Evolutionary conservation across 2,888 invertebrate species (phyloP), one percentile per base, ranked within the genome.

Genomic region (Cantharis lateralis): DNA sequence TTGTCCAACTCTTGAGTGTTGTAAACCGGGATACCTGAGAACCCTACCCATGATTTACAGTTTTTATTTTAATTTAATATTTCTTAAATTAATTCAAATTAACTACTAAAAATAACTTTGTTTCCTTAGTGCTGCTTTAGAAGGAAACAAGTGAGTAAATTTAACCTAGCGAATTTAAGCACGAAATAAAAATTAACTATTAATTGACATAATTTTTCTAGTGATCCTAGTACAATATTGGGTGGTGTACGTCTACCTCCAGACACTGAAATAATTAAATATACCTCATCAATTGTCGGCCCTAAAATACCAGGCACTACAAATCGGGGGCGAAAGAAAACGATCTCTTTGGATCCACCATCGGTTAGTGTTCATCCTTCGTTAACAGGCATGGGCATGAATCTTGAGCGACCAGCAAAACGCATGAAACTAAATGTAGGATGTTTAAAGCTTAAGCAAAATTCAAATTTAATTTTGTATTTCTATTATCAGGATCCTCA

Each of bases 221-320:
- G 94, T 89, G 95, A 95, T 89, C 94, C 95, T 78, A 92, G 94
- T 82, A 94, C 95, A 84, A 93, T 96, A 87, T 89, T 95, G 86
- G 95, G 95, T 78, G 94, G 94, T 61, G 95, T 96, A 70, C 92
- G 96, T 79, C 89, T 96, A 83, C 96, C 96, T 80, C 96, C 96
- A 62, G 96, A 96, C 86, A 96, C 96, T 68, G 96, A 96, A 89
- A 96, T 96, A 81, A 96, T 96, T 86, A 96, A 96, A 88, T 96
- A 96, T 87, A 96, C 96, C 81, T 95, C 95, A 81, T 95, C 95
- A 77, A 92, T 96, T 84, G 94, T 95, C 82, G 96, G 96, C 78
- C 95, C 95, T 75, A 96, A 96, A 91, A 91, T 95, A 81, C 94
- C 95, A 13, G 95, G 96, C 78, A 94, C 94, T 79, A 95, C 95